These are phyloP conservation scores for Desmophyllum pertusum DNA, from an alignment of 92 coral and sea anemone genomes.

Conservation along the genomic window DNA sequence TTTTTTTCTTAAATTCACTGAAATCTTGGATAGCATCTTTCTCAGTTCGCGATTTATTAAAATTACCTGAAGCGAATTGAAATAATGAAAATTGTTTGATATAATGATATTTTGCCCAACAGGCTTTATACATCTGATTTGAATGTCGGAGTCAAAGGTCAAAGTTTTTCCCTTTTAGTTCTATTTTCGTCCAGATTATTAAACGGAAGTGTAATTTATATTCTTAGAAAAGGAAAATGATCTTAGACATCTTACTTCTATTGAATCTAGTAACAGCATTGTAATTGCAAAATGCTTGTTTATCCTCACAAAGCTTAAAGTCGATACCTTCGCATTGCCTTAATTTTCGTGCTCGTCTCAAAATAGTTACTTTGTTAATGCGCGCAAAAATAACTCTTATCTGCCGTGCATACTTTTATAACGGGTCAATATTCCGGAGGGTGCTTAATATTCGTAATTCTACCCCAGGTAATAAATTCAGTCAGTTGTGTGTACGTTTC, in stretches of 20 bases:
- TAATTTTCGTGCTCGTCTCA: background rate
- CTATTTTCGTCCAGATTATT: background rate
- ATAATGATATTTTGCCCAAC: slow-evolving; percentile 1
- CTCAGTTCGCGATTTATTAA: background rate
- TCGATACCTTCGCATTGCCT: too few relatives aligned
- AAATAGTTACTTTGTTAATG: slow-evolving; percentile 12
- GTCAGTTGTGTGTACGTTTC: background rate
- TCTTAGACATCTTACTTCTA: too few relatives aligned
- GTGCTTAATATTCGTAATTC: slow-evolving; percentile 18
- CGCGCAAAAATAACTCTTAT: slow-evolving; percentile 26
- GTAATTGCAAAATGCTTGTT: background rate
- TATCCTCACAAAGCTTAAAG: background rate
- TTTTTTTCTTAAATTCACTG: background rate
- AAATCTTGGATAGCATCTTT: background rate
- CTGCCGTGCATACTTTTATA: background rate
- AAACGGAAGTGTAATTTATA: background rate
- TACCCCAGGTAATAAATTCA: background rate
- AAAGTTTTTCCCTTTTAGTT: background rate
- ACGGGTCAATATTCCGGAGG: slow-evolving; percentile 14
- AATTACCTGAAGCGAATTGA: background rate
- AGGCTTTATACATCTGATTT: background rate
- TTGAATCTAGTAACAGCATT: background rate
- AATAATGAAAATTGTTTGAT: background rate
- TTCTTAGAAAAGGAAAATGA: background rate
- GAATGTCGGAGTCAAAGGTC: background rate